These are phyloP conservation scores for Gnathonemus echidnorhynchus DNA, from an alignment of 2,113 vertebrate species.

Conservation along the genomic window DNA sequence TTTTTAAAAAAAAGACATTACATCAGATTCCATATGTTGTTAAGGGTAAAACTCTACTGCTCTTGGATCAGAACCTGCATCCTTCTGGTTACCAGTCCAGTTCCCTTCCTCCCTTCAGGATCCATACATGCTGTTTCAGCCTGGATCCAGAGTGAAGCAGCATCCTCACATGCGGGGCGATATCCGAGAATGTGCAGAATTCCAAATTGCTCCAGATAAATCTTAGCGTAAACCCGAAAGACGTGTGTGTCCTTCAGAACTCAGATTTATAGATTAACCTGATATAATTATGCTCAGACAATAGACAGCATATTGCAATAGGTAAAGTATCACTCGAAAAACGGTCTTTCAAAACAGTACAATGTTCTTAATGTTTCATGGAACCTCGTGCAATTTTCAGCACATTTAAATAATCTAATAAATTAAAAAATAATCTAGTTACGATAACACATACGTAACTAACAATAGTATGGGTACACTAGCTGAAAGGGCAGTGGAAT, in stretches of 20 bases:
- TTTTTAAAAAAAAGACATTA: background rate
- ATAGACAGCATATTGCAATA: background rate
- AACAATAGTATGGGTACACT: background rate
- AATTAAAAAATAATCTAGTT: background rate
- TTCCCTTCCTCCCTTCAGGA: background rate
- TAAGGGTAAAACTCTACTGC: background rate
- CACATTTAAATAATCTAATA: background rate
- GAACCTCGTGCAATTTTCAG: background rate
- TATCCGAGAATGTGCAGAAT: background rate
- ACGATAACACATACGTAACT: background rate
- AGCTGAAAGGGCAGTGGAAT: background rate
- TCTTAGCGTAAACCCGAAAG: background rate
- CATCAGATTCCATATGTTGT: background rate
- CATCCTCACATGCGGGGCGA: background rate
- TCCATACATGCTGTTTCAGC: background rate
- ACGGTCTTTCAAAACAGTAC: background rate
- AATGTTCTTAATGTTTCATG: background rate
- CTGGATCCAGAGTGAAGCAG: background rate
- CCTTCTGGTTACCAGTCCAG: background rate
- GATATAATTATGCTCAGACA: background rate
- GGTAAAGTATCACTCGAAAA: background rate
- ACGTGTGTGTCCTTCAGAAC: background rate
- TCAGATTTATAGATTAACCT: background rate
- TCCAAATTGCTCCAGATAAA: background rate
- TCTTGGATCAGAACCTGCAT: background rate